Evolutionary conservation across 2,888 invertebrate species (phyloP).

Genomic region (Eristalinus aeneus): DNA sequence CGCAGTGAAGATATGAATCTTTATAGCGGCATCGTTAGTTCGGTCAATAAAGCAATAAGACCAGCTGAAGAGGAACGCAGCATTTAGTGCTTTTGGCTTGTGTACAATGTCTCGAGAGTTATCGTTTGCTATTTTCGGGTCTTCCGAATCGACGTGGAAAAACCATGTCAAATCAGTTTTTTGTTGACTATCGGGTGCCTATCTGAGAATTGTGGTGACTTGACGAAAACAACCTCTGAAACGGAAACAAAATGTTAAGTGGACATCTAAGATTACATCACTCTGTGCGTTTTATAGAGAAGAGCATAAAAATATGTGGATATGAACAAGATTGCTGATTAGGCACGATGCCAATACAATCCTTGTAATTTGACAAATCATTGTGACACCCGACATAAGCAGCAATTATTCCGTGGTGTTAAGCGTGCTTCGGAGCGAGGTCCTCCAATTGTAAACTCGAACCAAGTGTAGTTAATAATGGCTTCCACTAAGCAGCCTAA

Average conservation of each 20-base stretch:
- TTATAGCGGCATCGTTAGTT: neutral
- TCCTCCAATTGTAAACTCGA: too few species aligned
- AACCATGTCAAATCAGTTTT: neutral
- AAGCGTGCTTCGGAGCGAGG: too few species aligned
- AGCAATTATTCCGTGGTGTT: too few species aligned
- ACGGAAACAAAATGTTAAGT: neutral
- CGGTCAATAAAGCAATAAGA: neutral
- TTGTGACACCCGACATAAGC: too few species aligned
- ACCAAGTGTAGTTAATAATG: too few species aligned
- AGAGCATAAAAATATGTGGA: too few species aligned
- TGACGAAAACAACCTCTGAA: neutral
- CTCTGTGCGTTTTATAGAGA: too few species aligned
- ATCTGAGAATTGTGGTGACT: neutral
- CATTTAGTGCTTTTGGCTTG: neutral
- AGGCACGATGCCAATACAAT: too few species aligned
- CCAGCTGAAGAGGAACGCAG: neutral
- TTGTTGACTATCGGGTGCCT: neutral
- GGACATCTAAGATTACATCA: neutral
- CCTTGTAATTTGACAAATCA: too few species aligned
- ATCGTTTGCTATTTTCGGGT: neutral
- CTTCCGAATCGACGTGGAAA: neutral
- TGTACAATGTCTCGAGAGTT: neutral
- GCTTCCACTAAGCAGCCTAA: too few species aligned
- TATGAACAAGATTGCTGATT: too few species aligned
- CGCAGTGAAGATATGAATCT: neutral